Evolutionary conservation across 2,888 invertebrate genomes (phyloP).

Genomic region (Cheilosia scutellata): DNA sequence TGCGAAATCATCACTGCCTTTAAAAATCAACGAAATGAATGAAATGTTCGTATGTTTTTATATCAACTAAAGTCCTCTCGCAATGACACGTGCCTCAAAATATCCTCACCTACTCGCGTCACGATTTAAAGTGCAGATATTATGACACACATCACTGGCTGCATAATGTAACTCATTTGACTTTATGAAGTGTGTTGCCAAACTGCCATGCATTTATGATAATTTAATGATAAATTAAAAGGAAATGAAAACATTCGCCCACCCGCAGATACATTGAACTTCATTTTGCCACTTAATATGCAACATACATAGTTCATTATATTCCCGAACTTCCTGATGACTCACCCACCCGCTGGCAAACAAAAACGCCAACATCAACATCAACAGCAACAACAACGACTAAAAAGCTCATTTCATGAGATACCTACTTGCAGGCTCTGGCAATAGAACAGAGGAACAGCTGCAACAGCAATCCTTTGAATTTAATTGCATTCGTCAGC

Average conservation of each 20-base stretch:
- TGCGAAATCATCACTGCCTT: too few relatives aligned
- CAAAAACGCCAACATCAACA: conserved; percentile 59
- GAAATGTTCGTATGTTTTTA: too few relatives aligned
- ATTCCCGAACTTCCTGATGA: not conserved
- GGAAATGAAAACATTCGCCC: conserved; percentile 48
- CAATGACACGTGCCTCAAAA: not conserved
- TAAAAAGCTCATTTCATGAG: conserved; percentile 29
- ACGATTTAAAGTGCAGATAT: conserved; percentile 17
- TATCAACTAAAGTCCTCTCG: too few relatives aligned
- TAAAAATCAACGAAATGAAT: too few relatives aligned
- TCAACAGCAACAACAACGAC: conserved; percentile 13
- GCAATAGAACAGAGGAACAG: conserved; percentile 30
- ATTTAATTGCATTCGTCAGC: conserved; percentile 72
- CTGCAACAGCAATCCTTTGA: conserved; percentile 70
- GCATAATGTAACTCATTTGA: conserved; percentile 52
- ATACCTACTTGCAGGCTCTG: conserved; percentile 3
- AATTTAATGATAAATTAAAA: conserved; percentile 66
- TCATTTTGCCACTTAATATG: conserved; percentile 70
- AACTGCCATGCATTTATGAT: conserved; percentile 53
- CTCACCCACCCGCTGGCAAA: conserved; percentile 4
- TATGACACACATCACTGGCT: not conserved
- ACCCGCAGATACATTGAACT: conserved; percentile 49
- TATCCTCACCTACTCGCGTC: not conserved
- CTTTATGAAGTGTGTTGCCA: conserved; percentile 49
- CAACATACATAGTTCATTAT: conserved; percentile 71